Evolutionary conservation across 2,888 invertebrate genomes (phyloP), one percentile per base, ranked within the genome.

Genomic region (Aphidius colemani): DNA sequence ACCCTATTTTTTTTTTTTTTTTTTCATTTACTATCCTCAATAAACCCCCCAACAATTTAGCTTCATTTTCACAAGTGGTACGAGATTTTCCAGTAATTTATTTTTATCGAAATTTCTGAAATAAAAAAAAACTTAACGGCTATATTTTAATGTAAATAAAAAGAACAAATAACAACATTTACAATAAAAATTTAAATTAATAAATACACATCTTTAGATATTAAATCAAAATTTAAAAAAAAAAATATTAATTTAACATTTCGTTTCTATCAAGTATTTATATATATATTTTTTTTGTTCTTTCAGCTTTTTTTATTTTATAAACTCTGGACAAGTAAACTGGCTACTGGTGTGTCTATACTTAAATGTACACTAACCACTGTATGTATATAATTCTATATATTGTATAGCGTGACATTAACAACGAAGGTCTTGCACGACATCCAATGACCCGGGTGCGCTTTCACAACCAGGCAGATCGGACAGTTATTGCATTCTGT

Each of bases 401-500:
- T 44, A 45, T 60, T 30, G 45, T 30, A 46, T 45, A 61, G 59
- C 61, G 59, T 57, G 60, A 61, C 60, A 53, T 56, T 53, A 43
- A 51, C 30, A 59, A 53, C 61, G 45, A 53, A 50, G 66, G 57
- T 11, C 50, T 46, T 61, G 67, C 74, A 73, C 64, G 66, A 69
- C 69, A 67, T 46, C 67, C 66, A 67, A 68, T 80, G 80, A 79
- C 80, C 77, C 75, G 76, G 78, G 77, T 76, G 75, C 30, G 30
- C 74, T 73, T 55, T 55, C 49, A 53, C 63, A 53, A 53, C 65
- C 72, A 75, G 73, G 78, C 80, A 79, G 81, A 81, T 81, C 80
- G 82, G 82, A 82, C 81, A 82, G 82, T 81, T 82, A 82, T 82
- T 82, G 82, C 82, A 81, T 82, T 82, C 82, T 82, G 78, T 77